Conservation (phyloP, 2,888 invertebrate species). For the Eupithecia inturbata region DNA sequence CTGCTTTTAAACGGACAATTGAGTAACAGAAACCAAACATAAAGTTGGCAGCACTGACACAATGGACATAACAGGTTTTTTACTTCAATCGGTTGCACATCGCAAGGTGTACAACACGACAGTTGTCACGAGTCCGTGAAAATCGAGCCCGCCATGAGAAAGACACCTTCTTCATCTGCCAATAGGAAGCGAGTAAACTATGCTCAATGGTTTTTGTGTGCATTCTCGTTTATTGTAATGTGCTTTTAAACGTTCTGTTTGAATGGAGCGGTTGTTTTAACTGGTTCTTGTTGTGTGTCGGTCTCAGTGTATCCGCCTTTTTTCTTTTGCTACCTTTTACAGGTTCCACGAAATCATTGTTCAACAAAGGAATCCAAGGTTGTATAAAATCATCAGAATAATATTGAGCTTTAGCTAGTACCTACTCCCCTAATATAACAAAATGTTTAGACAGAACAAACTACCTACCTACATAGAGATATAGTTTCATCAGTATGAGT, state of each 20-base stretch:
- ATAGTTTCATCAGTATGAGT: too few relatives aligned
- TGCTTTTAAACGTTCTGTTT: conserved; percentile 41
- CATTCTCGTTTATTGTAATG: conserved; percentile 49
- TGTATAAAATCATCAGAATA: neutral
- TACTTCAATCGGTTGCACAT: conserved; percentile 49
- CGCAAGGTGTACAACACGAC: conserved; percentile 59
- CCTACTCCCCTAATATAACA: too few relatives aligned
- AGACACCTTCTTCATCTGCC: conserved; percentile 52
- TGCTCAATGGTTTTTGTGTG: conserved; percentile 40
- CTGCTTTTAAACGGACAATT: neutral
- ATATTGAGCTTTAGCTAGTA: too few relatives aligned
- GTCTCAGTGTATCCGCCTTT: conserved; percentile 1
- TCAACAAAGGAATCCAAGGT: neutral
- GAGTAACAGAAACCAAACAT: neutral
- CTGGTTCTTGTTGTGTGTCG: conserved; percentile 15
- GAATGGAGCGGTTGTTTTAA: conserved; percentile 22
- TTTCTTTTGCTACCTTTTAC: conserved; percentile 1
- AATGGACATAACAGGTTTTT: conserved; percentile 55
- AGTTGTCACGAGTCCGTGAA: conserved; percentile 63
- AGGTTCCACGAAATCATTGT: neutral
- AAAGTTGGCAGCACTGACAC: conserved; percentile 37
- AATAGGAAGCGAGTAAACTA: conserved; percentile 52
- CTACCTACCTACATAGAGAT: too few relatives aligned
- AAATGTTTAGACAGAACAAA: too few relatives aligned
- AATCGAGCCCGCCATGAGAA: conserved; percentile 51